These are phyloP conservation scores for Mylabris phalerata DNA, from an alignment of 1,140 invertebrate genomes.

Conservation along the genomic window DNA sequence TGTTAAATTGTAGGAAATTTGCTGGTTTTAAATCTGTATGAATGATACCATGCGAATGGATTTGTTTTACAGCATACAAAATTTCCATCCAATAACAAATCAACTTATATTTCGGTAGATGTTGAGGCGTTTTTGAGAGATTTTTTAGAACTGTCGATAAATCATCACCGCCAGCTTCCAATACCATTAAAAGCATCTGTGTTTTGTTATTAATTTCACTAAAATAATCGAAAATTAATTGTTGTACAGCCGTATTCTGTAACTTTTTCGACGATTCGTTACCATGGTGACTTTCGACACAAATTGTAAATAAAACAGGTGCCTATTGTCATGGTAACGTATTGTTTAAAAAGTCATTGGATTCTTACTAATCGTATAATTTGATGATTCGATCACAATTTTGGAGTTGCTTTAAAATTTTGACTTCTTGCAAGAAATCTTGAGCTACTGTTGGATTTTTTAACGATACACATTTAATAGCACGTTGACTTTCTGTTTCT, in stretches of 20 bases:
- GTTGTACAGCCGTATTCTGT: not conserved
- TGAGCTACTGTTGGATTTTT: constrained; percentile 55
- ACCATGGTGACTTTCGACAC: too few species aligned
- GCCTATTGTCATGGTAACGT: too few species aligned
- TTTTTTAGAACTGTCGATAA: constrained; percentile 69
- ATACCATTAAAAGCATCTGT: constrained; percentile 71
- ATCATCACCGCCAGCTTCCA: constrained; percentile 92
- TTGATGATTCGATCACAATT: constrained; percentile 74
- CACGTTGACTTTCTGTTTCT: constrained; percentile 21
- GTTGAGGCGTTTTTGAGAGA: constrained; percentile 48
- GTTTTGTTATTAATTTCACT: constrained; percentile 52
- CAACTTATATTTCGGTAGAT: constrained; percentile 63
- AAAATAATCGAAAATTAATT: constrained; percentile 18
- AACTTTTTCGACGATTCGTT: too few species aligned
- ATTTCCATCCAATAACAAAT: constrained; percentile 92
- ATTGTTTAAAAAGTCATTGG: not conserved
- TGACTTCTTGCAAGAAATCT: constrained; percentile 87
- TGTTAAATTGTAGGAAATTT: constrained; percentile 85
- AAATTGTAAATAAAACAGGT: too few species aligned
- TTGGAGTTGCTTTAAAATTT: constrained; percentile 76
- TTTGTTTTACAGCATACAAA: constrained; percentile 83
- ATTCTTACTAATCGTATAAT: constrained; percentile 83
- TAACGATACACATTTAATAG: constrained; percentile 55
- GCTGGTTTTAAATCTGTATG: constrained; percentile 96
- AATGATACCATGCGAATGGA: constrained; percentile 89